Evolutionary conservation across 2,797 vertebrate species (phyloP).

Genomic region (Ibycter americanus): DNA sequence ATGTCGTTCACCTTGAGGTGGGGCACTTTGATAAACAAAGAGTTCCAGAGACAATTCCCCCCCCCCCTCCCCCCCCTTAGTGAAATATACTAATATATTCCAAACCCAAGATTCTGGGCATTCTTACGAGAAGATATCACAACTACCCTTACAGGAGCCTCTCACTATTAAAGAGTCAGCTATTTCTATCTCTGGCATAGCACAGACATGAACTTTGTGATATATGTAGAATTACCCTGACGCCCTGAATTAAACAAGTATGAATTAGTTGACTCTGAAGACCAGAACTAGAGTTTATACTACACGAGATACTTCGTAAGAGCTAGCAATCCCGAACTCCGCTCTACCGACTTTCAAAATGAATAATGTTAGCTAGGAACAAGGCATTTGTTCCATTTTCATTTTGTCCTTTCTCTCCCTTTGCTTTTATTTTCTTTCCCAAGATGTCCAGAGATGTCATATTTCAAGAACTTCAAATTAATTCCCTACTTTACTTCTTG

Average conservation of each 20-base stretch:
- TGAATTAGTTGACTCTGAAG: background rate
- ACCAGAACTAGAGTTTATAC: background rate
- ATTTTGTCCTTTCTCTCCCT: background rate
- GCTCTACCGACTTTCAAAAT: background rate
- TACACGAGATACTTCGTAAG: background rate
- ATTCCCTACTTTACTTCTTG: background rate
- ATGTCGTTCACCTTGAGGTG: background rate
- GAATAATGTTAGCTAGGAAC: background rate
- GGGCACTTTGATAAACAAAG: background rate
- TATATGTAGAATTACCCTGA: too few relatives aligned
- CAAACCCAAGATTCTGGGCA: background rate
- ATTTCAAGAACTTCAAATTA: background rate
- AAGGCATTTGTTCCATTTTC: background rate
- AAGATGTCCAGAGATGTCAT: background rate
- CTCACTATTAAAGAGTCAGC: background rate
- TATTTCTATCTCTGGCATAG: background rate
- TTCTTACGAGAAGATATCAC: background rate
- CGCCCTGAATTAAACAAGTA: background rate
- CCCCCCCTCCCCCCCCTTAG: background rate
- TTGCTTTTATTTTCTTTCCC: background rate
- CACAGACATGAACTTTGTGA: background rate
- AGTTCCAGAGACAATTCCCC: background rate
- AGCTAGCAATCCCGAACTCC: background rate
- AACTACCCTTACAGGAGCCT: background rate
- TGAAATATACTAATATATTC: background rate